These are phyloP conservation scores for Drosophila ogumai DNA, from an alignment of 1,140 invertebrate genomes.

Conservation along the genomic window DNA sequence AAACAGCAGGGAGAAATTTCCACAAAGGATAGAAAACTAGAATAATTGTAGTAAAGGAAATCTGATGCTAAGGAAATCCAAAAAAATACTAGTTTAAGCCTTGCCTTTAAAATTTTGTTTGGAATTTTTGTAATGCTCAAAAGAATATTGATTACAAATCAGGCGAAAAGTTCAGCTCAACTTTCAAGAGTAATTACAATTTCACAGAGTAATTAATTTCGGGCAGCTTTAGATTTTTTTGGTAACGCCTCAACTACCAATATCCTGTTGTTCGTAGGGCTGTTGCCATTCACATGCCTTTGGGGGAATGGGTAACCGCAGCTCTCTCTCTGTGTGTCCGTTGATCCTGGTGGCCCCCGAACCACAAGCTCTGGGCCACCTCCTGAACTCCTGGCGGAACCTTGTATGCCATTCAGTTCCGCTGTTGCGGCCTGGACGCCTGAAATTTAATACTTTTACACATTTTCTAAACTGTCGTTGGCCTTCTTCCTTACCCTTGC, in stretches of 20 bases:
- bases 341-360: constrained; percentile 5
- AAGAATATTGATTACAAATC: background rate
- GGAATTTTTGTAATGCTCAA: too few relatives aligned
- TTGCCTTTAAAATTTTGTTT: too few relatives aligned
- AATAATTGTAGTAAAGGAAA: background rate
- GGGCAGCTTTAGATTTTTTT: background rate
- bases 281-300: background rate
- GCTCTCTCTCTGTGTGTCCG: background rate
- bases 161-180: background rate
- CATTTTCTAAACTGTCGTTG: constrained; percentile 64
- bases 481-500: constrained; percentile 1
- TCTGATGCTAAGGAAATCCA: background rate
- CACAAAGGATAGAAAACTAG: background rate
- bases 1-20: background rate
- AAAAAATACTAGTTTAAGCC: too few relatives aligned
- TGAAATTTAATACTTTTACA: constrained; percentile 62
- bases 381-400: constrained; percentile 20
- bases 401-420: constrained; percentile 28
- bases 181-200: constrained; percentile 1
- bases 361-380: background rate
- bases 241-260: constrained; percentile 20
- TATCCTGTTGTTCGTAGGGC: constrained; percentile 9
- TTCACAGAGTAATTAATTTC: constrained; percentile 20
- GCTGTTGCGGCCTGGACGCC: constrained; percentile 46
- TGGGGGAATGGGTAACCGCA: constrained; percentile 24